Base-by-base conservation (phyloP, 2,888 invertebrate genomes). In the Luperina nickerlii region DNA sequence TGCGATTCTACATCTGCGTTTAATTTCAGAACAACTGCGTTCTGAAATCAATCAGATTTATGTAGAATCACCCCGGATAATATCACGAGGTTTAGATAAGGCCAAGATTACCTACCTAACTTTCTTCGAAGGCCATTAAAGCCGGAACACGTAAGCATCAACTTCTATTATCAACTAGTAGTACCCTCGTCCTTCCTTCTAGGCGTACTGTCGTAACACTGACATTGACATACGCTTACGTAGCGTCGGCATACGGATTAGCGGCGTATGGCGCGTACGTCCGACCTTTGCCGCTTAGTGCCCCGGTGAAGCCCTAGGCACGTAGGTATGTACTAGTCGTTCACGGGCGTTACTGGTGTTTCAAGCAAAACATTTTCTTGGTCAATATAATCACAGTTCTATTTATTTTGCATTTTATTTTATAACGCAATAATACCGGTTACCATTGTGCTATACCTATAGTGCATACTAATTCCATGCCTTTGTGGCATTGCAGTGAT, bases 211-310 rank as follows among this genome's bases (percentile, higher is more conserved):
- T 57, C 65, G 74, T 66, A 24, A 68, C 84, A 73, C 48, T 85
- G 85, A 87, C 87, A 81, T 87, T 85, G 87, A 65, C 45, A 24
- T 11, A 13, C 42, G 87, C 87, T 81, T 85, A 84, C 75, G 84
- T 67, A 27, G 76, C 79, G 71, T 18, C 74, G 69, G 45, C 48
- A 74, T 24, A 20, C 78, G 84, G 87, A 67, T 85, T 87, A 87
- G 60, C 38, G 62, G 70, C 75, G 57, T 48, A 15, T 18, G 57
- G 67, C 32, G 75, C 73, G 66, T 65, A 13, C 27, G 57, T 38
- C 62, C 15, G 79, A 74, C 86, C 86, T 86, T 86, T 32, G 20
- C 62, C 62, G 62, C 72, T 60, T 62, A 57, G 78, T 27, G 65
- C 75, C 77, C 48, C 42, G 75, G 32, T 13, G 88, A 88, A 89